Evolutionary conservation across 2,797 vertebrate species (phyloP).

Genomic region (Malurus splendens): DNA sequence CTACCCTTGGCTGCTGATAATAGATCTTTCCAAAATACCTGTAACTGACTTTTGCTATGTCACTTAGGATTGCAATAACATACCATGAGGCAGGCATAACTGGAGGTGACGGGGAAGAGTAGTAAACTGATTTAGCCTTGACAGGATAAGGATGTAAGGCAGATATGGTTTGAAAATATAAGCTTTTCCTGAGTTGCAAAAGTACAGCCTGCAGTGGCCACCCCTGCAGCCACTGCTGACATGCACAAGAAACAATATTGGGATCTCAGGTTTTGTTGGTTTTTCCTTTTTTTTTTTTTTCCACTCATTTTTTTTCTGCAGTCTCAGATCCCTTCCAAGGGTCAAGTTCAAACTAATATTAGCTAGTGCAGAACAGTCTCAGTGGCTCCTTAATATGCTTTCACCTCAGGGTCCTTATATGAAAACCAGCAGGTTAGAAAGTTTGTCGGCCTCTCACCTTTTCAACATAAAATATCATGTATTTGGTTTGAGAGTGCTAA

Average conservation of each 20-base stretch:
- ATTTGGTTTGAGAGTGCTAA: background rate
- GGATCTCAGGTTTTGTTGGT: background rate
- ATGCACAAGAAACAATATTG: background rate
- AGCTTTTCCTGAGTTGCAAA: background rate
- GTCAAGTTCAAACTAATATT: background rate
- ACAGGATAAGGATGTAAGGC: background rate
- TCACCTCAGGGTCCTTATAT: background rate
- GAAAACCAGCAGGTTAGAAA: background rate
- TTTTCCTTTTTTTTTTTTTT: background rate
- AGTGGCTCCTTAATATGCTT: background rate
- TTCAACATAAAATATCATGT: background rate
- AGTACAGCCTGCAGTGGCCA: background rate
- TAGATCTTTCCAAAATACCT: slow-evolving; percentile 17
- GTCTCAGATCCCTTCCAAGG: background rate
- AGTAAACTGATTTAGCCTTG: background rate
- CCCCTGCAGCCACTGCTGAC: background rate
- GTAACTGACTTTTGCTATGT: background rate
- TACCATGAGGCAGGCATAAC: background rate
- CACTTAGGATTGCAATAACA: background rate
- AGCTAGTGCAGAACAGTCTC: background rate
- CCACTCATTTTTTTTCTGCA: background rate
- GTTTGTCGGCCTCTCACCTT: background rate
- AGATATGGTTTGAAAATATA: background rate
- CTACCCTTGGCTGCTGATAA: background rate
- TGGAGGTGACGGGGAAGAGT: background rate